A percentile compares a stretch with the other conserved stretches of the same genome.
phyloP scores from a whole-genome alignment of 1,140 invertebrate species.

The Melipona quadrifasciata region DNA sequence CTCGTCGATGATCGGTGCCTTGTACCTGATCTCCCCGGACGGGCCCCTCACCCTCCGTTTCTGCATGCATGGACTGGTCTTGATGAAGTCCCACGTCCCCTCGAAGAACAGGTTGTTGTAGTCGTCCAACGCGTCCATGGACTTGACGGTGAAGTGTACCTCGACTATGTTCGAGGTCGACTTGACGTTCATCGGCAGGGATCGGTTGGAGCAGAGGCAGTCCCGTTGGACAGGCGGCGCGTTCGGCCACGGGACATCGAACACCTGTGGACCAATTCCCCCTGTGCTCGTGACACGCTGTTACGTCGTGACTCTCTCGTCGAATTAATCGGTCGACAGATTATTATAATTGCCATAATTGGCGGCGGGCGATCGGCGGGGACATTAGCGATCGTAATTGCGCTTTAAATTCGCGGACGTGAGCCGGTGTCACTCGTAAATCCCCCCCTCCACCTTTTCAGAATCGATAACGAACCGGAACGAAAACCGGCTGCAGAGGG shows the following conservation, averaged over 20 bases:
- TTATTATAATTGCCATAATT: background rate
- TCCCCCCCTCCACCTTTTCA: background rate
- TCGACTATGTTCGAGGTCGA: conserved; percentile 90
- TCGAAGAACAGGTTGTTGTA: conserved; percentile 92
- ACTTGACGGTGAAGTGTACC: conserved; percentile 89
- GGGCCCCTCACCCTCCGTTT: conserved; percentile 87
- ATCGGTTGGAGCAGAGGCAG: conserved; percentile 87
- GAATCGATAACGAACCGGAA: conserved; percentile 18
- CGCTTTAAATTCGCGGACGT: background rate
- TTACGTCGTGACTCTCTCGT: too few relatives aligned
- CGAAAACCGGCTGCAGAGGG: background rate
- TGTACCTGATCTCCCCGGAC: conserved; percentile 88
- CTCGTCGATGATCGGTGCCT: conserved; percentile 82
- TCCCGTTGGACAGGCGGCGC: conserved; percentile 85
- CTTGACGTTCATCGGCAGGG: conserved; percentile 88
- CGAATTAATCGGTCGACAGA: conserved; percentile 8
- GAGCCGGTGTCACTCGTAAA: background rate
- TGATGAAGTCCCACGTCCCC: conserved; percentile 91
- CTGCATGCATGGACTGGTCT: conserved; percentile 85
- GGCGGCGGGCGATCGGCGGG: background rate
- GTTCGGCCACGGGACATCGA: conserved; percentile 89
- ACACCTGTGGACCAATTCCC: conserved; percentile 76
- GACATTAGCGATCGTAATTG: conserved; percentile 1
- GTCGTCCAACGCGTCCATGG: conserved; percentile 92
- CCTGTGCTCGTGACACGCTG: too few relatives aligned